Conservation (phyloP, 2,888 invertebrate genomes). For the Seira ritae region DNA sequence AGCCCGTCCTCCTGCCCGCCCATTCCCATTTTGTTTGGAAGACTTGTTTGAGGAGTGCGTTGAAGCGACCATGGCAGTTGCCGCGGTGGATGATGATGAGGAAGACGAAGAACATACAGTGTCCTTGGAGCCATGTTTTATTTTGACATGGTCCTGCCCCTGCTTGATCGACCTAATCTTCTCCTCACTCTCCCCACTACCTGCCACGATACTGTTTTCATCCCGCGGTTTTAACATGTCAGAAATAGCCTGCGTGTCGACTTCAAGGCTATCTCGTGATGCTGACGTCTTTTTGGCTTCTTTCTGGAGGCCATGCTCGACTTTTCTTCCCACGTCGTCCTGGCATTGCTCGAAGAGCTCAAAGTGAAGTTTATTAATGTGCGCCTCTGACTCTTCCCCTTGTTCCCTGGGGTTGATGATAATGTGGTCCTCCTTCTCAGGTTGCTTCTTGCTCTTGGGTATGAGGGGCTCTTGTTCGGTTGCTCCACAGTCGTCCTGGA, state of each 20-base stretch:
- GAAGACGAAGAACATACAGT: conserved; percentile 54
- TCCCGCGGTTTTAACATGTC: neutral
- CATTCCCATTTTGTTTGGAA: conserved; percentile 41
- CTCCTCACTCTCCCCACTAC: neutral
- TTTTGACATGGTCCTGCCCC: neutral
- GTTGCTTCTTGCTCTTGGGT: neutral
- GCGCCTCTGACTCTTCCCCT: neutral
- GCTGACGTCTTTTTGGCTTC: too few relatives aligned
- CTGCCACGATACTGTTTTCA: neutral
- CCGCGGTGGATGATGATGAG: conserved; percentile 47
- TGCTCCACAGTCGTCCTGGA: conserved; percentile 26
- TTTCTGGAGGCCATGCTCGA: too few relatives aligned
- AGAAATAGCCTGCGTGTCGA: neutral
- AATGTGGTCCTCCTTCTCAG: neutral
- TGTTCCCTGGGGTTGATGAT: neutral
- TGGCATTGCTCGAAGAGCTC: conserved; percentile 40
- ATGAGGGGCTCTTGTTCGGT: conserved; percentile 45
- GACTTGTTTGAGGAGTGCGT: conserved; percentile 42
- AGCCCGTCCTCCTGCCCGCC: neutral
- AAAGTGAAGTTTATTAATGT: conserved; percentile 53
- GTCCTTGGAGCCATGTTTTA: conserved; percentile 44
- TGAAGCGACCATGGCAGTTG: conserved; percentile 32
- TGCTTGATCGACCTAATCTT: neutral
- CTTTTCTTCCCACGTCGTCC: conserved; percentile 8
- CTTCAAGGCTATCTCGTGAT: neutral